Base-by-base conservation (phyloP, 1,140 invertebrate genomes). In the Mactra quadrangularis region DNA sequence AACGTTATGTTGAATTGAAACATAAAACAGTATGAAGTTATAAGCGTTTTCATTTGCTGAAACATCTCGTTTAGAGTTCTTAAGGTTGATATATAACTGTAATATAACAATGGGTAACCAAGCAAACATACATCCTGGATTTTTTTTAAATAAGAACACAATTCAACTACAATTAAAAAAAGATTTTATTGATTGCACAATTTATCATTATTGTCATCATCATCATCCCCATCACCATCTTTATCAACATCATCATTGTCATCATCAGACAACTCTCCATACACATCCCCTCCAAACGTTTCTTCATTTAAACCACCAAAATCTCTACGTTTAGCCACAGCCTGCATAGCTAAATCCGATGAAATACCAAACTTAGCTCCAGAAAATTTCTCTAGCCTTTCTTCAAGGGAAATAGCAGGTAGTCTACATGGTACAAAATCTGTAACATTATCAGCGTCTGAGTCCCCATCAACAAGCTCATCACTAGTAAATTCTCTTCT, bases 201-300 rank as follows among this genome's bases (percentile, higher is more conserved):
- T n/a, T n/a, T n/a, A n/a, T 41, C 53, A 55, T 55, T 27, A 55
- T 6, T 27, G 4, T 55, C 53, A 22, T 22, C 4, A 6, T 27
- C 53, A 6, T 22, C 53, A 62, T 62, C n/a, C 27, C 47, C 29
- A 27, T 50, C 9, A 3, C 7, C 6, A 70, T 41, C 27, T n/a
- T 25, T 22, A 31, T 55, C 50, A 59, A 47, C 27, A 62, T 60
- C 72, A 29, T 66, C 50, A 52, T n/a, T 47, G 50, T 29, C 53
- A 27, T 33, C 25, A 45, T 64, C 60, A 38, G 77, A 81, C 25
- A 33, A 59, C 33, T 81, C 77, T n/a, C 77, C 77, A 68, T 57
- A 81, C 0, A 81, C 77, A 47, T 81, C 77, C 0, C 77, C 77
- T 35, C 77, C 68, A 53, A 82, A 82, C 53, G 79, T 82, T 29